A percentile compares a stretch with the other conserved stretches of the same genome.
These are phyloP conservation scores for Melanocharis versteri DNA, from an alignment of 2,113 vertebrate genomes.

Conservation along the genomic window DNA sequence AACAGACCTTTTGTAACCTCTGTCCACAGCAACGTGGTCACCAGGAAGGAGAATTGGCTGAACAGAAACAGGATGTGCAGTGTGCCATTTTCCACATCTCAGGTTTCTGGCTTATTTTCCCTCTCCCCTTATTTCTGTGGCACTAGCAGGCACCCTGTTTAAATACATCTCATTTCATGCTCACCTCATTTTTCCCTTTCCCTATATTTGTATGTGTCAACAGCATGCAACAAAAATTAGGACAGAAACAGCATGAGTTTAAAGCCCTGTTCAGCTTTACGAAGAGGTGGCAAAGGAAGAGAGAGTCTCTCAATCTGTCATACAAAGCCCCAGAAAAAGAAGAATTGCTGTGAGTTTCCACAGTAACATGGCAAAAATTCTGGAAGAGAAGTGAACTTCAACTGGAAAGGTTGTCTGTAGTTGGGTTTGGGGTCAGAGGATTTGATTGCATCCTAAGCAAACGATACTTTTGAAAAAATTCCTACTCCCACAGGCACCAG, in stretches of 20 bases:
- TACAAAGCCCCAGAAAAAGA: neutral
- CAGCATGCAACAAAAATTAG: slow-evolving; percentile 4
- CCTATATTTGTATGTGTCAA: slow-evolving; percentile 14
- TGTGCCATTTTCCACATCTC: neutral
- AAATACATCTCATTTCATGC: neutral
- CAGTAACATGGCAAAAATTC: neutral
- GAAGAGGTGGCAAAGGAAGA: neutral
- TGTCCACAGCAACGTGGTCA: neutral
- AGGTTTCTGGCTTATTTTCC: neutral
- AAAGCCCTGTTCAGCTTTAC: neutral
- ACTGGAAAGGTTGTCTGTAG: neutral
- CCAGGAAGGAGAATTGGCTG: neutral
- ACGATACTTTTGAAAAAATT: neutral
- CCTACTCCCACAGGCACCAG: neutral
- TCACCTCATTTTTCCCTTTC: slow-evolving; percentile 21
- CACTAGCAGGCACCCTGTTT: neutral
- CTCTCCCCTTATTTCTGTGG: neutral
- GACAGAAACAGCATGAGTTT: slow-evolving; percentile 7
- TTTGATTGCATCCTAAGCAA: neutral
- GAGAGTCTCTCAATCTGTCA: neutral
- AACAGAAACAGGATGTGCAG: neutral
- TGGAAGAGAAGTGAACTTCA: neutral
- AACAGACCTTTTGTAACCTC: neutral
- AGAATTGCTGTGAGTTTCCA: neutral
- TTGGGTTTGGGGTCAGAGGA: neutral